These are phyloP conservation scores for Erebia palarica DNA, from an alignment of 2,888 invertebrate genomes.

Conservation along the genomic window DNA sequence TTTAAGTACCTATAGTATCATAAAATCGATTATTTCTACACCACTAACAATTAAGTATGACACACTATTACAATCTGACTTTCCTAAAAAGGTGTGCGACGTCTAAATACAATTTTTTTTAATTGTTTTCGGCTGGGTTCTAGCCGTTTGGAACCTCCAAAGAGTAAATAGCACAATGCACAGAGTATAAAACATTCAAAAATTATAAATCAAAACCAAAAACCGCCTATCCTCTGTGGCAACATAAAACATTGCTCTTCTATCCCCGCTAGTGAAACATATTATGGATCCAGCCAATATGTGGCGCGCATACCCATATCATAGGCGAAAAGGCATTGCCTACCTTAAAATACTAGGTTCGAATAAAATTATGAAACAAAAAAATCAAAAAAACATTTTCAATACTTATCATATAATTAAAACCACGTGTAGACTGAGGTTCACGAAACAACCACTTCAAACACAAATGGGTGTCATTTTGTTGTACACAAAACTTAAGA, in stretches of 20 bases:
- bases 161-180: background rate
- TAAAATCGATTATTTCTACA: background rate
- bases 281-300: constrained; percentile 42
- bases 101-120: background rate
- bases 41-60: no score
- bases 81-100: no score
- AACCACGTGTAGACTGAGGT: constrained; percentile 14
- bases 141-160: background rate
- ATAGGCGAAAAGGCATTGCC: constrained; percentile 20
- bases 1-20: background rate
- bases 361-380: constrained; percentile 23
- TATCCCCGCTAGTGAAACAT: constrained; percentile 47
- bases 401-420: constrained; percentile 22
- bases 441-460: background rate
- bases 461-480: background rate
- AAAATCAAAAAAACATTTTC: constrained; percentile 21
- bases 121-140: background rate
- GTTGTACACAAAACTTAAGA: constrained; percentile 8
- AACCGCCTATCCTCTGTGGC: constrained; percentile 53
- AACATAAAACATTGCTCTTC: constrained; percentile 37
- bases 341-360: constrained; percentile 15
- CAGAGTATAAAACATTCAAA: constrained; percentile 4
- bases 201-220: constrained; percentile 45
- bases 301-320: constrained; percentile 11
- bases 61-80: no score